Conservation (phyloP, 2,888 invertebrate genomes). For the Microplitis deprimator region DNA sequence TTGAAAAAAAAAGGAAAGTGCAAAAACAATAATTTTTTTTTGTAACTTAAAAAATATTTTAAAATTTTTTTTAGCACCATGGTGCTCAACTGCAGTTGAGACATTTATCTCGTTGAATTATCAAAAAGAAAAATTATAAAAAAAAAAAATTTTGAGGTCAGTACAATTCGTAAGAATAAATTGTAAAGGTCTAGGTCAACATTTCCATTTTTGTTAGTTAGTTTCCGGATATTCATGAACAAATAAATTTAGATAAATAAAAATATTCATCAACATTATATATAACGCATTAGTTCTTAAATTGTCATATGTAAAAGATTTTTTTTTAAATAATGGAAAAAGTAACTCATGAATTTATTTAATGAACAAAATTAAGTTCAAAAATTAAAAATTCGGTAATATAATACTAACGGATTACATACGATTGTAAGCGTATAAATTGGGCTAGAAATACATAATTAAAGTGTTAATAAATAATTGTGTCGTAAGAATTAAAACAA, state of each 20-base stretch:
- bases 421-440: background rate
- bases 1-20: background rate
- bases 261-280: conserved; percentile 8
- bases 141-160: conserved; percentile 2
- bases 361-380: background rate
- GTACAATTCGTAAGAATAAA: background rate
- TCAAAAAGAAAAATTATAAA: conserved; percentile 10
- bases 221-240: conserved; percentile 28
- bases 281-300: background rate
- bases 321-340: background rate
- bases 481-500: conserved; percentile 39
- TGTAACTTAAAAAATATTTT: background rate
- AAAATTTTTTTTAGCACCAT: background rate
- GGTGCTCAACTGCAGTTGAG: too few relatives aligned
- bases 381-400: background rate
- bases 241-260: conserved; percentile 15
- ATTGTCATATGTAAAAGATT: background rate
- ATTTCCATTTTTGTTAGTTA: conserved; percentile 20
- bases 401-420: background rate
- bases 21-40: background rate
- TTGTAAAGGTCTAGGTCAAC: conserved; percentile 39
- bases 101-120: background rate
- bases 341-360: background rate
- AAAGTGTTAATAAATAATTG: conserved; percentile 13
- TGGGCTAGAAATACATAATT: conserved; percentile 1